A percentile compares a stretch with the other conserved stretches of the same genome.
Evolutionary conservation across 35 echinoderm and acorn worm genomes (phyloP).

Genomic region (Apostichopus parvimensis): DNA sequence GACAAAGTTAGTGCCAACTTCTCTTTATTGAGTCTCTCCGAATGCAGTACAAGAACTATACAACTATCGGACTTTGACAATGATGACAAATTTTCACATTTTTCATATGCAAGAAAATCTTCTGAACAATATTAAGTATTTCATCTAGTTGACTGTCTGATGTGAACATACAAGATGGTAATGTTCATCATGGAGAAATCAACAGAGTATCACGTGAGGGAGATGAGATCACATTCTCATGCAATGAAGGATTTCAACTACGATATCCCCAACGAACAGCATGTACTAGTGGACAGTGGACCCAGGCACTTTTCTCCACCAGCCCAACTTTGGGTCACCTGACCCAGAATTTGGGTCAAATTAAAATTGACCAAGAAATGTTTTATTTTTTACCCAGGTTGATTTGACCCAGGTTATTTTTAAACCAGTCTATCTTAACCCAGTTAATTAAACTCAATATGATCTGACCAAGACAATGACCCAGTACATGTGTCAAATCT

Average conservation of each 20-base stretch:
- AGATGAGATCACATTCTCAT: neutral
- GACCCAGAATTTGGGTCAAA: neutral
- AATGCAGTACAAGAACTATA: too few species aligned
- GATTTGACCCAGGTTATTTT: neutral
- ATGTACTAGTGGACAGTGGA: too few species aligned
- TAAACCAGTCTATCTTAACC: too few species aligned
- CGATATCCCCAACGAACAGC: neutral
- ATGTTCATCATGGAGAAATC: neutral
- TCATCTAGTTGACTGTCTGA: neutral
- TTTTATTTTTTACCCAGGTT: neutral
- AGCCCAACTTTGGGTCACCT: slow-evolving; percentile 12
- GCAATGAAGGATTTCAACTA: slow-evolving; percentile 22
- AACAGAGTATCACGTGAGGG: neutral
- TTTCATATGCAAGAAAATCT: too few species aligned
- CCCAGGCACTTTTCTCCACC: neutral
- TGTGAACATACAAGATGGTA: neutral
- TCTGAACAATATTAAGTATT: neutral
- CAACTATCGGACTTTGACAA: too few species aligned
- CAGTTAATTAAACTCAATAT: too few species aligned
- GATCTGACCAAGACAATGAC: too few species aligned
- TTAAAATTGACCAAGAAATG: slow-evolving; percentile 13
- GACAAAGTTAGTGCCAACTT: too few species aligned
- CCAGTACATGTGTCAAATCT: too few species aligned
- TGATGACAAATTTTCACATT: too few species aligned
- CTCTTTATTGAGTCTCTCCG: too few species aligned